Conservation (phyloP, 1,140 invertebrate species). For the Drosophila pallidifrons region DNA sequence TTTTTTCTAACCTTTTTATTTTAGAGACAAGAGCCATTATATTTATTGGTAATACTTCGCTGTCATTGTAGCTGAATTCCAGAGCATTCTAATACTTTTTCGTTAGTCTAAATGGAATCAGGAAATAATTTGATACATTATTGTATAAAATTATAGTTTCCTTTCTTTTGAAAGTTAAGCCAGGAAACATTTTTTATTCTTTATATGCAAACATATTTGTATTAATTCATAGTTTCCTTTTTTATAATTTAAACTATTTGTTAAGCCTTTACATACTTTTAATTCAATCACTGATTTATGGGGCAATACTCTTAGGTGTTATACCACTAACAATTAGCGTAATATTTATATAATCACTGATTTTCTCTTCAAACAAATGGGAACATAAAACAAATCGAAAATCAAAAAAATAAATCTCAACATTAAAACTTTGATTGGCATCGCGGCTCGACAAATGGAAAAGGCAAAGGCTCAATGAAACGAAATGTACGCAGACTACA, state of each 20-base stretch:
- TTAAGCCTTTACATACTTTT: background rate
- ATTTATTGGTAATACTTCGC: too few species aligned
- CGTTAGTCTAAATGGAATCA: too few species aligned
- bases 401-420: slow-evolving; percentile 25
- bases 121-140: too few species aligned
- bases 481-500: background rate
- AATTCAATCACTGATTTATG: slow-evolving; percentile 22
- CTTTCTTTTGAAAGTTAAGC: too few species aligned
- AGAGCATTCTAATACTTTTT: too few species aligned
- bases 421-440: slow-evolving; percentile 61
- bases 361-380: slow-evolving; percentile 41
- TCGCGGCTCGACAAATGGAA: slow-evolving; percentile 26
- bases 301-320: slow-evolving; percentile 8
- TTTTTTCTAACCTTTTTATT: too few species aligned
- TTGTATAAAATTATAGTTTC: too few species aligned
- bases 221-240: background rate
- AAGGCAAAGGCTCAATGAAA: slow-evolving; percentile 43
- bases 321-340: slow-evolving; percentile 47
- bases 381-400: slow-evolving; percentile 59
- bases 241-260: background rate
- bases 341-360: slow-evolving; percentile 41
- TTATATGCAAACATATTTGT: too few species aligned
- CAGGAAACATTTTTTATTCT: too few species aligned
- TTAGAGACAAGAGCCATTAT: too few species aligned
- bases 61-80: too few species aligned